Base-by-base conservation (phyloP, 2,797 vertebrate genomes). In the Cryptoprocta ferox region DNA sequence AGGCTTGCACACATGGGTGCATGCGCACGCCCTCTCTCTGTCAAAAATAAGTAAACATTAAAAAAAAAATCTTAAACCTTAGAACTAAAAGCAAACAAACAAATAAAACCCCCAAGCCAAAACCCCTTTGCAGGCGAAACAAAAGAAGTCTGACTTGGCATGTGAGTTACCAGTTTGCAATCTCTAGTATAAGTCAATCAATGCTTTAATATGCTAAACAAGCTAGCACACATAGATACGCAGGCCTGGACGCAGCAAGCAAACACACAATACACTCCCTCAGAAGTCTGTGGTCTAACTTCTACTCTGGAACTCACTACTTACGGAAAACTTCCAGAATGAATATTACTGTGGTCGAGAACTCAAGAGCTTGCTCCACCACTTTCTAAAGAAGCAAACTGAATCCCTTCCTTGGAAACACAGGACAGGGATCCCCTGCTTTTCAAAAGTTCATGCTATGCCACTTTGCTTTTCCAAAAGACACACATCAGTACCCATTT, bases 11-110 rank as follows among this genome's bases (percentile, higher is more conserved):
- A 53, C 50, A 53, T 53, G 15, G 5, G 50, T 53, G 50, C 50
- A 53, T 53, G 50, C 1, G 15, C 48, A 13, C 48, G 48, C 50
- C 6, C 53, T 56, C 53, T 59, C 56, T 56, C 19, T 59, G 19
- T 59, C 56, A 59, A 59, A 59, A 59, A 59, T 59, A 56, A 56
- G 19, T 21, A 24, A 59, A 59, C 21, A 56, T 24, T 56, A 9
- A 56, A 56, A 56, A 56, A 24, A 59, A 65, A 65, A 42, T 89
- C 26, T 95, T 91, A 88, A 97, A 79, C 10, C 30, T 75, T 94
- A 68, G 15, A 95, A 95, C 68, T 81, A 82, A 94, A 87, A 94
- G n/a, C 16, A 82, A 91, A 85, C 70, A 21, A 35, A 85, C 48
- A 37, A 75, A 61, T 24, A 71, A 97, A 82, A 14, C 5, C 24